A percentile compares a stretch with the other conserved stretches of the same genome.
These are phyloP conservation scores for Stenurella melanura DNA, from an alignment of 2,888 invertebrate genomes.

Conservation along the genomic window DNA sequence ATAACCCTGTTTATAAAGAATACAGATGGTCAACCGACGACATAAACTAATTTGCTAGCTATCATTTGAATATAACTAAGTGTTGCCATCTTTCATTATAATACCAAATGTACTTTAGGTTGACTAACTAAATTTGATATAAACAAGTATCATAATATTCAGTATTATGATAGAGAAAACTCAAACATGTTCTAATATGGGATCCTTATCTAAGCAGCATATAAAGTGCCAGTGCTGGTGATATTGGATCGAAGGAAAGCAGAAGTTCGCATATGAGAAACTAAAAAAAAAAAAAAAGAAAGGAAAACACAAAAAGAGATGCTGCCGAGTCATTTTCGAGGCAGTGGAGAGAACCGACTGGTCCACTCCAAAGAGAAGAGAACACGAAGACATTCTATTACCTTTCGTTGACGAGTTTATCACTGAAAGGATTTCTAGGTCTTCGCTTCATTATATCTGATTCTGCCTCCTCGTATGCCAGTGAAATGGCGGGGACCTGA, in stretches of 20 bases:
- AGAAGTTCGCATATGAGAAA: constrained; percentile 63
- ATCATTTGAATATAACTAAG: too few species aligned
- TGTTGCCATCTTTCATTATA: too few species aligned
- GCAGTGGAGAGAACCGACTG: constrained; percentile 48
- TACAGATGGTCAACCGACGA: too few species aligned
- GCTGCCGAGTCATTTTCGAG: constrained; percentile 52
- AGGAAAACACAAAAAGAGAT: constrained; percentile 49
- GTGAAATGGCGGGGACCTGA: constrained; percentile 97
- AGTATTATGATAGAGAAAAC: background rate
- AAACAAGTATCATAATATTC: too few species aligned
- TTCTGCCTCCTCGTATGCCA: constrained; percentile 98
- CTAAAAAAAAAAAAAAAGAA: constrained; percentile 44
- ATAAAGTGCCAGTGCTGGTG: constrained; percentile 24
- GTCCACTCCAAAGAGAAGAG: constrained; percentile 46
- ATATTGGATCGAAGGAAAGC: constrained; percentile 57
- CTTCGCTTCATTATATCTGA: constrained; percentile 99
- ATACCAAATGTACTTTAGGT: too few species aligned
- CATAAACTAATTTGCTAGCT: too few species aligned
- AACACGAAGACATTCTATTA: constrained; percentile 73
- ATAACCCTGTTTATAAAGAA: too few species aligned
- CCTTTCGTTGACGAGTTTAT: constrained; percentile 99
- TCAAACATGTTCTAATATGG: constrained; percentile 8
- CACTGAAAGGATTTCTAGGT: constrained; percentile 97
- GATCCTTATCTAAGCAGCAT: constrained; percentile 14
- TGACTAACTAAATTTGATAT: too few species aligned